Evolutionary conservation across 2,113 vertebrate genomes (phyloP).

Genomic region (Calcarius ornatus): DNA sequence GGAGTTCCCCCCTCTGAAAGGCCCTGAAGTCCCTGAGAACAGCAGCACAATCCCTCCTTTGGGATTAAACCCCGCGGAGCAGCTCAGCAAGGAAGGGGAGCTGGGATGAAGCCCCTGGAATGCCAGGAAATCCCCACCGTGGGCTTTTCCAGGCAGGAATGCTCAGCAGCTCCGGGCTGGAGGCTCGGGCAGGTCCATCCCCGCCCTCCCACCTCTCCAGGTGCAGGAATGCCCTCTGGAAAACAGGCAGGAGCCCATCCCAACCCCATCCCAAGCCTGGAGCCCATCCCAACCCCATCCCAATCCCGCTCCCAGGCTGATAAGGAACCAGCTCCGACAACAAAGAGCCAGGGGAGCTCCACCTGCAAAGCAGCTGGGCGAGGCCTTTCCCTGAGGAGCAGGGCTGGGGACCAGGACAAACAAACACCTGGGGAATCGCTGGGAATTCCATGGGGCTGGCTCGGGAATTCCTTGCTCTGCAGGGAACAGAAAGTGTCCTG

Average conservation of each 20-base stretch:
- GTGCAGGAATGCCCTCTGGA: not conserved
- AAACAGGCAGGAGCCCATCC: not conserved
- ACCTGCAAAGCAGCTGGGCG: not conserved
- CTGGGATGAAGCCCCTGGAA: not conserved
- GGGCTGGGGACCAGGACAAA: not conserved
- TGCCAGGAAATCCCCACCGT: not conserved
- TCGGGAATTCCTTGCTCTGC: not conserved
- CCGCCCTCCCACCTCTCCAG: not conserved
- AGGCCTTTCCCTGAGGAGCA: not conserved
- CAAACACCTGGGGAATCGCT: not conserved
- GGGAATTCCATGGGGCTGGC: not conserved
- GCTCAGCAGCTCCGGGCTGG: not conserved
- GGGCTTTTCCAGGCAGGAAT: not conserved
- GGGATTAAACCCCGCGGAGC: rapidly evolving
- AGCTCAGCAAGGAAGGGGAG: not conserved
- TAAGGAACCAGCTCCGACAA: not conserved
- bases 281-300: not conserved
- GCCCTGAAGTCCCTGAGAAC: not conserved
- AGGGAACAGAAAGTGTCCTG: not conserved
- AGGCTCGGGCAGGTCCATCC: not conserved
- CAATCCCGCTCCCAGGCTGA: not conserved
- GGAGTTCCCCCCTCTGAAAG: rapidly evolving
- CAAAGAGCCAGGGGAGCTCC: not conserved
- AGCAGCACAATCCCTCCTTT: rapidly evolving
- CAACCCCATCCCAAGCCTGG: not conserved